A percentile compares a stretch with the other conserved stretches of the same genome.
phyloP scores from a whole-genome alignment of 2,113 vertebrate species.

The Saccopteryx leptura region DNA sequence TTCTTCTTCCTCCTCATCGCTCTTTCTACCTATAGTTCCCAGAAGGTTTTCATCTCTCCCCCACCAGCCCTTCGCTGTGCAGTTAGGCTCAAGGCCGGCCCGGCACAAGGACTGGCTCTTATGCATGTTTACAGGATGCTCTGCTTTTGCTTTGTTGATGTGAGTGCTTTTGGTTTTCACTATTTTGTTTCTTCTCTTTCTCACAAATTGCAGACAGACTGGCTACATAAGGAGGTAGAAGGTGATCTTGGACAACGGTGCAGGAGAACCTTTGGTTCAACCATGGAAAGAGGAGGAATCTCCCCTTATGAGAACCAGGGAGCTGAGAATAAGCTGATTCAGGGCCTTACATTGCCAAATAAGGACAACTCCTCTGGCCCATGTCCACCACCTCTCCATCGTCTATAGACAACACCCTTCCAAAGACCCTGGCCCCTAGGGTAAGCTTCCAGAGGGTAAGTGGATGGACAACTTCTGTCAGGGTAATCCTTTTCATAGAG shows the following conservation, averaged over 20 bases:
- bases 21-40: neutral
- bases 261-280: neutral
- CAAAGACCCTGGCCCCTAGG: neutral
- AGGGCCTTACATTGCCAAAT: rapidly evolving
- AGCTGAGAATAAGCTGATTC: neutral
- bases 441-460: neutral
- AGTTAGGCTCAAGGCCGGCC: neutral
- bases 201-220: neutral
- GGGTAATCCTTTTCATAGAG: too few relatives aligned
- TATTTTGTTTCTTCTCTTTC: neutral
- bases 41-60: neutral
- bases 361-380: too few relatives aligned
- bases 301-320: neutral
- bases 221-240: neutral
- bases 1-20: neutral
- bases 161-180: neutral
- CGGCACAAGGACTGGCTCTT: neutral
- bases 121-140: neutral
- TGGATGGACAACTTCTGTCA: neutral
- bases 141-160: neutral
- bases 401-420: neutral
- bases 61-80: too few relatives aligned
- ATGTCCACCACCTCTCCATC: too few relatives aligned
- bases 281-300: neutral
- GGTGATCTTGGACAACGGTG: neutral